phyloP scores from a whole-genome alignment of 2,113 vertebrate species.

The Chamaetylas fuelleborni region DNA sequence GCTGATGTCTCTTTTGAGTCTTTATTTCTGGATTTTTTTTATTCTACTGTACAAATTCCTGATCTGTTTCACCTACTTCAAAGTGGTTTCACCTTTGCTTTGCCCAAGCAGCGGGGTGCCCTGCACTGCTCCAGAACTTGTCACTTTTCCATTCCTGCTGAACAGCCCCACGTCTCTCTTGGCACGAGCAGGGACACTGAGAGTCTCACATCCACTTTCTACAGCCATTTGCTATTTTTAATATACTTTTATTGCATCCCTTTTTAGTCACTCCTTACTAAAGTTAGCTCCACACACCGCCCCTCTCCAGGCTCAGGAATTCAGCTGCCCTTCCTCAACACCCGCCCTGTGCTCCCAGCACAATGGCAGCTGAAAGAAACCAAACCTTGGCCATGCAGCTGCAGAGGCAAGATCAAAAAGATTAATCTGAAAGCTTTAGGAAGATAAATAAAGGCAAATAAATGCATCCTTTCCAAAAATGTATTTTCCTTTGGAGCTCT shows the following conservation, averaged over 20 bases:
- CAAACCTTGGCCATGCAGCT: background rate
- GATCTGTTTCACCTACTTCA: background rate
- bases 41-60: accelerated
- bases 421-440: background rate
- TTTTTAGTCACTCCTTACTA: background rate
- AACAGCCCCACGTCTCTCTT: background rate
- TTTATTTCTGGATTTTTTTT: background rate
- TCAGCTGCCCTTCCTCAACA: background rate
- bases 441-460: slow-evolving; percentile 36
- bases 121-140: background rate
- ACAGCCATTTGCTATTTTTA: background rate
- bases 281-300: background rate
- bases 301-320: background rate
- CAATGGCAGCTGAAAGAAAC: slow-evolving; percentile 6
- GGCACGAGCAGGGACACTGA: accelerated
- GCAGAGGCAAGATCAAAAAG: background rate
- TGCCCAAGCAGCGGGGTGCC: background rate
- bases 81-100: background rate
- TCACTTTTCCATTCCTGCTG: background rate
- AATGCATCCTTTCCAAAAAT: background rate
- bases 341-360: background rate
- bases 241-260: background rate
- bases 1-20: background rate
- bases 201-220: background rate
- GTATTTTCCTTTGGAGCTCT: background rate